phyloP scores from a whole-genome alignment of 2,113 vertebrate genomes.

The Paralichthys olivaceus region DNA sequence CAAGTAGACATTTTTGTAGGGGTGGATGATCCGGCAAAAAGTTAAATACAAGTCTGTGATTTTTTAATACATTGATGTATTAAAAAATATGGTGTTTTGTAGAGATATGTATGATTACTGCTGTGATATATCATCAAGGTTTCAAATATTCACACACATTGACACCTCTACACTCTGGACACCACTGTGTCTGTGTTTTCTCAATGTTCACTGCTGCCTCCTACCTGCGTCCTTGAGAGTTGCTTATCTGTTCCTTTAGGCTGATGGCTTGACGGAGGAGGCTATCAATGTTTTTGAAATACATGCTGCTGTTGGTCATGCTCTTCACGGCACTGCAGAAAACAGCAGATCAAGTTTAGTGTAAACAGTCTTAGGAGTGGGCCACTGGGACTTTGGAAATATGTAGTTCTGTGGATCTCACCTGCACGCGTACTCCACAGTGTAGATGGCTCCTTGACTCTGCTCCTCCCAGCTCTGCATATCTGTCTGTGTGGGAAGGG shows the following conservation, averaged over 20 bases:
- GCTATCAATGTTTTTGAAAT: constrained; percentile 93
- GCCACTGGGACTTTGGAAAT: not conserved
- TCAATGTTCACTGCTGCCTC: constrained; percentile 39
- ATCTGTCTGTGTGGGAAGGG: constrained; percentile 84
- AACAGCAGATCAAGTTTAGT: constrained; percentile 16
- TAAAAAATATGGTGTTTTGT: no score
- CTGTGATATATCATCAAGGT: not conserved
- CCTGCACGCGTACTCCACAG: constrained; percentile 98
- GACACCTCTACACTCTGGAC: not conserved
- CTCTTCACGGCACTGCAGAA: constrained; percentile 90
- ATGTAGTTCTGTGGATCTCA: constrained; percentile 55
- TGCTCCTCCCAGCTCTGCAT: constrained; percentile 99
- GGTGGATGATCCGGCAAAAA: not conserved
- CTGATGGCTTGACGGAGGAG: constrained; percentile 88
- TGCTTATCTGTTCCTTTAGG: constrained; percentile 88
- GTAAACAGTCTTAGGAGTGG: not conserved
- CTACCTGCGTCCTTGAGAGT: constrained; percentile 90
- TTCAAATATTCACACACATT: not conserved
- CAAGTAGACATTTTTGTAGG: not conserved
- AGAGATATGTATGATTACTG: not conserved
- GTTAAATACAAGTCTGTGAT: no score
- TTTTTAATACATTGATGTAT: no score
- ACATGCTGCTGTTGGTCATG: constrained; percentile 92
- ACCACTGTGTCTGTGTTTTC: not conserved
- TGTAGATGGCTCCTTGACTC: constrained; percentile 96